A percentile compares a stretch with the other conserved stretches of the same genome.
Evolutionary conservation across 2,797 vertebrate species (phyloP).

Genomic region (Iguana delicatissima): DNA sequence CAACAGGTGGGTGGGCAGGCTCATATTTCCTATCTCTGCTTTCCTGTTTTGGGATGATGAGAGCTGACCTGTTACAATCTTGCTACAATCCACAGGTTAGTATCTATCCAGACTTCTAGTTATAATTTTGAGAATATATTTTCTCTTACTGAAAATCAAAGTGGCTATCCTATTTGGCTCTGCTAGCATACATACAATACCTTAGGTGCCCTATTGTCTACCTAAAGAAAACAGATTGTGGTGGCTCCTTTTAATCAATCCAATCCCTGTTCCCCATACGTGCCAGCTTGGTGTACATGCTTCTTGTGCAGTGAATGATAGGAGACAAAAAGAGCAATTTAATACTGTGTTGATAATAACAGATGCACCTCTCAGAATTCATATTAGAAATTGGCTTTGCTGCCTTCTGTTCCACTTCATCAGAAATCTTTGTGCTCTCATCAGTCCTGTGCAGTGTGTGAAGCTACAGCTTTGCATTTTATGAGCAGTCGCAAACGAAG

Average conservation of each 20-base stretch:
- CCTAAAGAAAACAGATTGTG: constrained; percentile 71
- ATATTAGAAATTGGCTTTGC: constrained; percentile 76
- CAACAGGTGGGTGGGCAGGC: not conserved
- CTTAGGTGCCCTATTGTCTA: constrained; percentile 52
- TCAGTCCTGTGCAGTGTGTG: constrained; percentile 67
- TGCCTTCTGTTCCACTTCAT: constrained; percentile 75
- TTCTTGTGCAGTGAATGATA: constrained; percentile 55
- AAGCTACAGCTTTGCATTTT: constrained; percentile 72
- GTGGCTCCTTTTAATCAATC: constrained; percentile 73
- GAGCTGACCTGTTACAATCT: not conserved
- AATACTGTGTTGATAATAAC: constrained; percentile 75
- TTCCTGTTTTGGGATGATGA: constrained; percentile 46
- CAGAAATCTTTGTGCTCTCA: constrained; percentile 77
- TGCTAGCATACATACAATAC: constrained; percentile 30
- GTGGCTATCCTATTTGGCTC: constrained; percentile 54
- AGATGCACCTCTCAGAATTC: constrained; percentile 71
- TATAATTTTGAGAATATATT: not conserved
- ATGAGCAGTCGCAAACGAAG: constrained; percentile 63
- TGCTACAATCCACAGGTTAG: constrained; percentile 42
- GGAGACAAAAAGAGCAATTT: constrained; percentile 76
- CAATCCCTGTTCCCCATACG: constrained; percentile 67
- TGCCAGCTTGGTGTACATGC: constrained; percentile 66
- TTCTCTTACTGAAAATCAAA: constrained; percentile 4
- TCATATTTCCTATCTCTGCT: not conserved
- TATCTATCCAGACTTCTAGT: constrained; percentile 40